Percentiles rank a stretch among this genome's conserved stretches.
phyloP scores from a whole-genome alignment of 2,797 vertebrate genomes.

The Gadopsis bispinosus region DNA sequence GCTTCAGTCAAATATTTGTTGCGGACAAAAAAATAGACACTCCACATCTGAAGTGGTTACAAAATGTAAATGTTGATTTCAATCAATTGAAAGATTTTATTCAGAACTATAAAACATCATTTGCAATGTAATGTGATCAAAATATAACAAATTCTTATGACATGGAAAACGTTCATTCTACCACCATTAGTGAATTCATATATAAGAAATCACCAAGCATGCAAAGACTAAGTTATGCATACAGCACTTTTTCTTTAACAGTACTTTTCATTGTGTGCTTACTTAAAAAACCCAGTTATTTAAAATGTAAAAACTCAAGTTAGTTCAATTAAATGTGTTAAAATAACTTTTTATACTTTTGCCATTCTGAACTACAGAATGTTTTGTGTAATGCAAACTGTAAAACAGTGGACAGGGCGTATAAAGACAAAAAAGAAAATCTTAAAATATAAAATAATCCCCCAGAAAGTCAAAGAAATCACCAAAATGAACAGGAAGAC shows the following conservation, averaged over 20 bases:
- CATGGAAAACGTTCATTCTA: constrained; percentile 16
- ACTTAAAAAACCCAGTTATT: constrained; percentile 33
- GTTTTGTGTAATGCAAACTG: constrained; percentile 17
- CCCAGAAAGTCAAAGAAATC: constrained; percentile 18
- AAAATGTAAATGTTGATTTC: constrained; percentile 9
- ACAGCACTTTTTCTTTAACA: background rate
- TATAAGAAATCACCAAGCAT: constrained; percentile 32
- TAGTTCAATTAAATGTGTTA: constrained; percentile 27
- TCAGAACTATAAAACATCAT: constrained; percentile 49
- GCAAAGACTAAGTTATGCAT: constrained; percentile 26
- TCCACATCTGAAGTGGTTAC: background rate
- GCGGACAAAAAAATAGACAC: constrained; percentile 8
- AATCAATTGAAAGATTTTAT: constrained; percentile 38
- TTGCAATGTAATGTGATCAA: constrained; percentile 21
- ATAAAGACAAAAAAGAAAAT: constrained; percentile 23
- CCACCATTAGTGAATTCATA: constrained; percentile 25
- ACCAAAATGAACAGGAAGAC: constrained; percentile 11
- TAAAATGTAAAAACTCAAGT: constrained; percentile 25
- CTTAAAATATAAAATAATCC: constrained; percentile 28
- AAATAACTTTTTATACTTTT: background rate
- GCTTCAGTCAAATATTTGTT: constrained; percentile 20
- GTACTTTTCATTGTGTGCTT: constrained; percentile 1
- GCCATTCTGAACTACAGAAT: constrained; percentile 18
- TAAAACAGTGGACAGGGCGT: constrained; percentile 4
- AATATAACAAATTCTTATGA: constrained; percentile 37